Base-by-base conservation (phyloP, 2,888 invertebrate species). In the Platycnemis pennipes region DNA sequence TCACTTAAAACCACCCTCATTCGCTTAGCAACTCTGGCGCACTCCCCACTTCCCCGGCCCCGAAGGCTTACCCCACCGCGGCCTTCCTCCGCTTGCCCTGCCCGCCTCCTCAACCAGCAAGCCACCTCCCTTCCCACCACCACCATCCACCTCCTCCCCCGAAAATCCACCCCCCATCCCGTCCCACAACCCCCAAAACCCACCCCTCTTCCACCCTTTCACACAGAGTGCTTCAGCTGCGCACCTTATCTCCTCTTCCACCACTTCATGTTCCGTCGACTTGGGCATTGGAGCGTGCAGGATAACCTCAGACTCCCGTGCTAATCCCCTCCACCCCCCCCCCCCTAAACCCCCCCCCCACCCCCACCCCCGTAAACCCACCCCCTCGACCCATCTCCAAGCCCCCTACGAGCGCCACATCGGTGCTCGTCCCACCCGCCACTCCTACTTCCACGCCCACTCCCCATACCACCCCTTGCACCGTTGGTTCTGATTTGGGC, bases 211-310 rank as follows among this genome's bases (percentile, higher is more conserved):
- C 45, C 42, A 56, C 42, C 88, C 88, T 42, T 44, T 86, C 16
- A 56, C 89, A 56, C 63, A 91, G 63, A 91, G 63, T 91, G 91
- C 63, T 63, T 91, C 91, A 37, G 56, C 63, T 16, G 42, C 91
- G 44, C 91, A 63, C 91, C 91, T 91, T 91, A 91, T 91, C 91
- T 56, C 91, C 91, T 91, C 91, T 91, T 91, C 91, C 91, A 91
- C 91, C 91, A 91, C 91, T 91, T 91, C 87, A 87, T 46, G 87
- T 87, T 44, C 87, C 87, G 91, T 44, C 91, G 63, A 69, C 91
- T n/a, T 56, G 91, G 91, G 63, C 91, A 91, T 42, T 91, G 63
- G 56, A 44, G 44, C 91, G 91, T 91, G 63, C 56, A 26, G 91
- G 91, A 63, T 63, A 56, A 77, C 77, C 77, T 19, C 49, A 11